A percentile compares a stretch with the other conserved stretches of the same genome.
Conservation (phyloP, 2,797 vertebrate genomes). For the Argentina silus region DNA sequence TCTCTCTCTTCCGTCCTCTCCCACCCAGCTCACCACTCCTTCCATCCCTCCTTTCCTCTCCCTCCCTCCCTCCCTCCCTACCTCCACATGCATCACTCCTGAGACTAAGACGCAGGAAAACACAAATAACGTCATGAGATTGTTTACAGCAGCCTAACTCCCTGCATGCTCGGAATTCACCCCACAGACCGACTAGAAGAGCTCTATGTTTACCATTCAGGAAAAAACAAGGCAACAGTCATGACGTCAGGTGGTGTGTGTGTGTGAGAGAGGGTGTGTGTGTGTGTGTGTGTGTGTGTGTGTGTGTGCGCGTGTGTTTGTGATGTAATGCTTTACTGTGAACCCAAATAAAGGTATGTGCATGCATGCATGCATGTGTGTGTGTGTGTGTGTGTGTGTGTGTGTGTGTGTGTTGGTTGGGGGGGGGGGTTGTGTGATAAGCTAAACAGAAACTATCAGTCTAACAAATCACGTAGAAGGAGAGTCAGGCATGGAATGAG, state of each 20-base stretch:
- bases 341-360: slow-evolving; percentile 6
- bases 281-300: not conserved
- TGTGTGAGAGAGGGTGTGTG: not conserved
- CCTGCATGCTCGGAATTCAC: slow-evolving; percentile 38
- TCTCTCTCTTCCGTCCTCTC: not conserved
- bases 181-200: slow-evolving; percentile 31
- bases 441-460: slow-evolving; percentile 55
- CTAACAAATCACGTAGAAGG: slow-evolving; percentile 11
- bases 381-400: slow-evolving; percentile 6
- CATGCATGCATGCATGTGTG: slow-evolving; percentile 14
- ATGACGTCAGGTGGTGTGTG: slow-evolving; percentile 43
- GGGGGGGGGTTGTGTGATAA: slow-evolving; percentile 38
- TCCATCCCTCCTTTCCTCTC: not conserved
- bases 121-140: slow-evolving; percentile 40
- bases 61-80: not conserved
- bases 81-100: slow-evolving; percentile 10
- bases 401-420: slow-evolving; percentile 13
- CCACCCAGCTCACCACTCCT: slow-evolving; percentile 17
- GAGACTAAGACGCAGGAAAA: slow-evolving; percentile 25
- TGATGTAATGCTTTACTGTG: no score
- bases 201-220: slow-evolving; percentile 56
- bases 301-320: not conserved
- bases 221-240: slow-evolving; percentile 53
- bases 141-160: slow-evolving; percentile 52
- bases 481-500: slow-evolving; percentile 20